These are phyloP conservation scores for Troilus luridus DNA, from an alignment of 2,888 invertebrate genomes.

Conservation along the genomic window DNA sequence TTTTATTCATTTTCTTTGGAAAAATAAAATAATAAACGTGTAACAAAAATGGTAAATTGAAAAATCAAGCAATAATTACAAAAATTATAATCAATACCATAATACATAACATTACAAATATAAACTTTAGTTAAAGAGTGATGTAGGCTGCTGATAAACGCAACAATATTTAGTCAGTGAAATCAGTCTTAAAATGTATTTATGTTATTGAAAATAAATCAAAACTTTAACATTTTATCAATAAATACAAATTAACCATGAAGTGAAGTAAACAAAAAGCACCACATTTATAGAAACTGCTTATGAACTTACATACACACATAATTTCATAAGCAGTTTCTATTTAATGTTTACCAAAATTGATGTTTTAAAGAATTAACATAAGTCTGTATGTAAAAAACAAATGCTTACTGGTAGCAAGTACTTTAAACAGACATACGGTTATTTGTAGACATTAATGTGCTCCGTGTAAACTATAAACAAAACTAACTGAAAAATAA, in stretches of 20 bases:
- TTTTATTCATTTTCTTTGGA: conserved; percentile 39
- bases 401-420: not conserved
- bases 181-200: conserved; percentile 43
- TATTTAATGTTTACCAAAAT: not conserved
- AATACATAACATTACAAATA: conserved; percentile 21
- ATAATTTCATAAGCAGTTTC: not conserved
- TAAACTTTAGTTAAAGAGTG: conserved; percentile 4
- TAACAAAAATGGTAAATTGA: conserved; percentile 24
- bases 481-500: not conserved
- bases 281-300: not conserved
- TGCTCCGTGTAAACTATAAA: not conserved
- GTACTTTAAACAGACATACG: not conserved
- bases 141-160: not conserved
- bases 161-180: not conserved
- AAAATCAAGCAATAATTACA: conserved; percentile 32
- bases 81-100: not conserved
- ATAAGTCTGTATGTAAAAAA: not conserved
- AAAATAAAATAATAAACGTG: conserved; percentile 36
- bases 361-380: not conserved
- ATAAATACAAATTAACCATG: not conserved
- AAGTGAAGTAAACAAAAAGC: not conserved
- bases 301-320: not conserved
- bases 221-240: not conserved
- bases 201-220: not conserved
- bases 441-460: not conserved